These are phyloP conservation scores for Cyclopterus lumpus DNA, from an alignment of 2,797 vertebrate species.

Conservation along the genomic window DNA sequence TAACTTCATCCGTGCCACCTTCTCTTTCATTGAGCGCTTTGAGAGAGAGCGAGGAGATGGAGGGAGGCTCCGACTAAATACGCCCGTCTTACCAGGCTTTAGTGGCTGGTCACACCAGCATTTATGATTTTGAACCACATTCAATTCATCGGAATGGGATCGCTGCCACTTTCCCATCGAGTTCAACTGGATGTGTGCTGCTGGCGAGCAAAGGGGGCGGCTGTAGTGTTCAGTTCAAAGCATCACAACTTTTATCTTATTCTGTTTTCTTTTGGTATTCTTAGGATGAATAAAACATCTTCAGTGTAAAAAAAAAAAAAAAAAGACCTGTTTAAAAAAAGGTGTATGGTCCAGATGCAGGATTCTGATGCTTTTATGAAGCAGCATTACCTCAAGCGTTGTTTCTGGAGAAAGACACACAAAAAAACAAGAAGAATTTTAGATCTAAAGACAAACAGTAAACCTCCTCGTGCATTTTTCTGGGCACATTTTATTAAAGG, in stretches of 20 bases:
- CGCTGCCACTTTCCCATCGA: accelerated
- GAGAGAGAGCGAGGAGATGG: neutral
- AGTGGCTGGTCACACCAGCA: neutral
- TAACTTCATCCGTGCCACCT: slow-evolving; percentile 2
- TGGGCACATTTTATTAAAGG: neutral
- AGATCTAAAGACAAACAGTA: neutral
- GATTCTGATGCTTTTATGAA: neutral
- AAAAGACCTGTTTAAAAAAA: neutral
- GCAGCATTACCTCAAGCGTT: neutral
- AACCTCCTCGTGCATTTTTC: neutral
- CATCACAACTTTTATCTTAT: neutral
- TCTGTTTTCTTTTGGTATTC: neutral
- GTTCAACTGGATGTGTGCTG: neutral
- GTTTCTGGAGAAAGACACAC: neutral
- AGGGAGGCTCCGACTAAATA: slow-evolving; percentile 21
- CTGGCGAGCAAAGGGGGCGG: neutral
- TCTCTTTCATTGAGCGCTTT: slow-evolving; percentile 15
- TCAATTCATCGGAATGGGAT: neutral
- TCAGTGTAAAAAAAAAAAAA: no score
- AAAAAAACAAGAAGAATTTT: neutral
- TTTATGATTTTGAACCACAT: slow-evolving; percentile 10
- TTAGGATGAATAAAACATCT: neutral
- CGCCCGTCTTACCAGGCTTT: slow-evolving; percentile 32
- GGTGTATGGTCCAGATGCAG: neutral
- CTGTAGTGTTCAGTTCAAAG: neutral